Percentiles rank a stretch among this genome's conserved stretches.
phyloP scores from a whole-genome alignment of 2,113 vertebrate genomes.

The Amphilophus citrinellus region DNA sequence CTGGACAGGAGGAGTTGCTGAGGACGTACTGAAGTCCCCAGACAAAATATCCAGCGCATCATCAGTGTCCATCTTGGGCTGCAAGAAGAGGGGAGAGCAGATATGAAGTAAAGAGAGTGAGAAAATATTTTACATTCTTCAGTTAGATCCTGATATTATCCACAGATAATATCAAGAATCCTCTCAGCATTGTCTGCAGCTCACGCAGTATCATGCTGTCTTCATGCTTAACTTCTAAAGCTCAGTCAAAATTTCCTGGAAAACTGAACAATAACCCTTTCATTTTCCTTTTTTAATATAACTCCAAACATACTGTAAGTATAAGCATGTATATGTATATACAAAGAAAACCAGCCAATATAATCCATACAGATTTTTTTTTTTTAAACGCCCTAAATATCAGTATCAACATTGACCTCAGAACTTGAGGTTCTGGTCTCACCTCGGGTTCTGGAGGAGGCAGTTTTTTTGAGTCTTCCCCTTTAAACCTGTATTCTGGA shows the following conservation, averaged over 20 bases:
- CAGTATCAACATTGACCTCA: neutral
- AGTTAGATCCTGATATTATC: neutral
- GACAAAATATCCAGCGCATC: conserved; percentile 79
- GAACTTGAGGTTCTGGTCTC: neutral
- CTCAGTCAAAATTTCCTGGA: too few species aligned
- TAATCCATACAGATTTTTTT: neutral
- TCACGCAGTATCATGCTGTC: too few species aligned
- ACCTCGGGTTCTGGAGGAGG: conserved; percentile 74
- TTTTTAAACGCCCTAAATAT: neutral
- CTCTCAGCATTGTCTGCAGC: too few species aligned
- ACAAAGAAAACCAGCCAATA: neutral
- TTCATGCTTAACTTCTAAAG: too few species aligned
- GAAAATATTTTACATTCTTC: neutral
- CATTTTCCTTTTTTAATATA: too few species aligned
- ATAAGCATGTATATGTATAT: too few species aligned
- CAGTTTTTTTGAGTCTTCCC: conserved; percentile 56
- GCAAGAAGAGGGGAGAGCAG: neutral
- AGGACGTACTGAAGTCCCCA: conserved; percentile 64
- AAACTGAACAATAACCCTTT: too few species aligned
- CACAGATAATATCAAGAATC: neutral
- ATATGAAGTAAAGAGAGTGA: neutral
- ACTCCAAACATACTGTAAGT: too few species aligned
- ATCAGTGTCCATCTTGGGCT: conserved; percentile 69
- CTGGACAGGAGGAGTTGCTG: conserved; percentile 61
- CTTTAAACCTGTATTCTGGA: conserved; percentile 72